Evolutionary conservation across 2,797 vertebrate species (phyloP).

Genomic region (Sebastes itinus): DNA sequence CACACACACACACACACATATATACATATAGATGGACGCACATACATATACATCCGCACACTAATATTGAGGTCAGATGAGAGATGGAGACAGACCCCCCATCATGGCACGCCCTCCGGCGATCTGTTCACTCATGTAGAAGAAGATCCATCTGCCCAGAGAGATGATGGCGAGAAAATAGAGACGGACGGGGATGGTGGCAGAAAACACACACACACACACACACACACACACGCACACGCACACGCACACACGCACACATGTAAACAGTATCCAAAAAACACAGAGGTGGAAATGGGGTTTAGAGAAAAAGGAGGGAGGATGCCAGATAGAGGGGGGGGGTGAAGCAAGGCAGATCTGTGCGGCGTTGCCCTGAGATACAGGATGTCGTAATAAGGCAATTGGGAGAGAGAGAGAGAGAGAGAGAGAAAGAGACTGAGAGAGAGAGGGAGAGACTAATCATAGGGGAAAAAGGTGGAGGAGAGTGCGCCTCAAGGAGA

Average conservation of each 20-base stretch:
- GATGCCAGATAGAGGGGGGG: constrained; percentile 37
- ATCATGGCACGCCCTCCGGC: constrained; percentile 68
- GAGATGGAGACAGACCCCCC: constrained; percentile 61
- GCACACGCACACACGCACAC: not conserved
- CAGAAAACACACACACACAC: not conserved
- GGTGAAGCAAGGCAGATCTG: constrained; percentile 54
- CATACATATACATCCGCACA: constrained; percentile 30
- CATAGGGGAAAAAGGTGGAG: constrained; percentile 37
- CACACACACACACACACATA: not conserved
- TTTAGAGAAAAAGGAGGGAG: constrained; percentile 38
- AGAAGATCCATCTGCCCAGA: constrained; percentile 72
- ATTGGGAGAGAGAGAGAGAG: constrained; percentile 57
- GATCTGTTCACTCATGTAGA: constrained; percentile 73
- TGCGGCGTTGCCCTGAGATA: constrained; percentile 83
- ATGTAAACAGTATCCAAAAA: constrained; percentile 19
- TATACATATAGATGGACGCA: not conserved
- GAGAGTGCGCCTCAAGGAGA: constrained; percentile 50
- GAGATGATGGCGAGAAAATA: constrained; percentile 52
- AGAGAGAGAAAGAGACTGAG: constrained; percentile 41
- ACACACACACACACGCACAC: not conserved
- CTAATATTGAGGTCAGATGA: constrained; percentile 77
- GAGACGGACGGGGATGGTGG: not conserved
- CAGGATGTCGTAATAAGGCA: constrained; percentile 84
- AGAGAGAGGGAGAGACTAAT: constrained; percentile 40
- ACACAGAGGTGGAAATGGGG: constrained; percentile 51